Evolutionary conservation across 2,888 invertebrate genomes (phyloP), one percentile per base, ranked within the genome.

Genomic region (Campoletis raptor): DNA sequence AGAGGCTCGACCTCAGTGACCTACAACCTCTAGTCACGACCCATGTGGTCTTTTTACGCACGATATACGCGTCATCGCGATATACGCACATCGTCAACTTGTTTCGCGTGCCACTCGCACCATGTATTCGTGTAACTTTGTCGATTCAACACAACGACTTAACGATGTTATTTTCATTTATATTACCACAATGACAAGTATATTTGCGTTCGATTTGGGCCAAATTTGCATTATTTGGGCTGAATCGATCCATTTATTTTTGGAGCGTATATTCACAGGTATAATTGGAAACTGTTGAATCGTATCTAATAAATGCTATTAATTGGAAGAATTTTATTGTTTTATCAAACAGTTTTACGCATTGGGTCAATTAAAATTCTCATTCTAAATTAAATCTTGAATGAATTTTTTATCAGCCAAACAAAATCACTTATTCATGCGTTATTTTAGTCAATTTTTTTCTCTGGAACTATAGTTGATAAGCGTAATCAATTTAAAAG

Each of bases 1-100:
- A 66, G 85, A 79, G 87, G 87, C 70, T 84, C 87, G 77, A 87
- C 82, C 70, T 88, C 87, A 79, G 85, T 87, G 88, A 89, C 89
- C 88, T 83, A 72, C 80, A 48, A 81, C 86, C 82, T 84, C 83
- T 24, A 69, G 54, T 64, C 85, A 61, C 37, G 85, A 85, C 78
- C 87, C 77, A 77, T 76, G 66, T 81, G 45, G 5, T 72, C 74
- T 37, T 83, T 84, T 72, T 85, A 85, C 85, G 85, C 85, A 89
- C 84, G 80, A 70, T 40, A 74, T 3, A 30, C 30, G 30, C 30
- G 30, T 30, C 30, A 30, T 57, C 18, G 37, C 74, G 57, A 74
- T 57, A 7, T 40, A 54, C 52, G 48, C 48, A 48, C 66, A 6
- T 73, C 72, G 54, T 36, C 52, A 72, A 21, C 52, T 73, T n/a